phyloP scores from a whole-genome alignment of 2,113 vertebrate species.

The Phasianus colchicus region DNA sequence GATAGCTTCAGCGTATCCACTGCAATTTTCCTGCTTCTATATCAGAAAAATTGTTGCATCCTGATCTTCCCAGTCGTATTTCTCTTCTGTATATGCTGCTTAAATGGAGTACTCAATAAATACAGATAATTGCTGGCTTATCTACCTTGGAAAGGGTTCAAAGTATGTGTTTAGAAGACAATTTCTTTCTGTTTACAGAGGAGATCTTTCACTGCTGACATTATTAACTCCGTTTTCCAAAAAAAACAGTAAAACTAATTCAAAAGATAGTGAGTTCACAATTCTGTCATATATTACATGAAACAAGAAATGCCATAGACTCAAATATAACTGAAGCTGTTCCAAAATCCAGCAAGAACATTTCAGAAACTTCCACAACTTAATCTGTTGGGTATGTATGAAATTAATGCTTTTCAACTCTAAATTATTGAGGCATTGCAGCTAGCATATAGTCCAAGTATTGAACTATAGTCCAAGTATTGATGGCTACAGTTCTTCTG shows the following conservation, averaged over 20 bases:
- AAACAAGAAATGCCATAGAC: neutral
- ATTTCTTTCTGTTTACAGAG: neutral
- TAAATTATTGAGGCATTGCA: neutral
- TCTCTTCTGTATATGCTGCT: neutral
- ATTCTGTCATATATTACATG: neutral
- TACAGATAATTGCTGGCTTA: neutral
- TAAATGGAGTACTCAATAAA: neutral
- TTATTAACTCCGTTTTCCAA: neutral
- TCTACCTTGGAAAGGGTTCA: neutral
- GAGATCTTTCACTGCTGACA: neutral
- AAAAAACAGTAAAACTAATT: neutral
- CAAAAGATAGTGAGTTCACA: neutral
- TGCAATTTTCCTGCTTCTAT: neutral
- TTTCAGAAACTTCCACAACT: neutral
- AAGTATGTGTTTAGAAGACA: neutral
- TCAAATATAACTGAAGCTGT: neutral
- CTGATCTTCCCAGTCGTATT: neutral
- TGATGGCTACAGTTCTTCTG: neutral
- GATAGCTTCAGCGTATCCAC: neutral
- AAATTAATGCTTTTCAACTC: neutral
- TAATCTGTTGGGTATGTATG: neutral
- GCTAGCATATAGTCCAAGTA: neutral
- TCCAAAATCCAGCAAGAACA: neutral
- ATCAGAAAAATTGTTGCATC: neutral
- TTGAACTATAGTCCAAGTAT: too few relatives aligned